Percentiles rank a stretch among this genome's conserved stretches.
Evolutionary conservation across 2,888 invertebrate genomes (phyloP).

Genomic region (Girardia tigrina): DNA sequence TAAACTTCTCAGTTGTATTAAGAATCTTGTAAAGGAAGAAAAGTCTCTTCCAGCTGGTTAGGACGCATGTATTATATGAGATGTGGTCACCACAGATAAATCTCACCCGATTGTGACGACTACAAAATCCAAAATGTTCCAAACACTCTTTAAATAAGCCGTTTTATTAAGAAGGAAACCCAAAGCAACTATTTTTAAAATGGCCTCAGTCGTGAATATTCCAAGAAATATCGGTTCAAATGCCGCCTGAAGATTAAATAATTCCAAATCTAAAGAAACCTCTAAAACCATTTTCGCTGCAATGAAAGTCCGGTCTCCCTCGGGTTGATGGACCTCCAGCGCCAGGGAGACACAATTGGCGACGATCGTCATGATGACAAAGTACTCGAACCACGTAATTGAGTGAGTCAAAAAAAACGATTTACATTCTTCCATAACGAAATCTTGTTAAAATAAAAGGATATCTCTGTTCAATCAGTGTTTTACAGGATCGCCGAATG

Average conservation of each 20-base stretch:
- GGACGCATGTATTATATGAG: too few species aligned
- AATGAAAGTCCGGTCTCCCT: not conserved
- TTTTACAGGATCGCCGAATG: not conserved
- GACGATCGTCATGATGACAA: not conserved
- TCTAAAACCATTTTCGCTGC: not conserved
- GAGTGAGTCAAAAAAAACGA: not conserved
- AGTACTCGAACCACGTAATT: not conserved
- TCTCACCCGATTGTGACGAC: not conserved
- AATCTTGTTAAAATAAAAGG: not conserved
- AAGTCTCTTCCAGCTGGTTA: too few species aligned
- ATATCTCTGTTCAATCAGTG: not conserved
- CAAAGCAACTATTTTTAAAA: not conserved
- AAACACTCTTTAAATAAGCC: not conserved
- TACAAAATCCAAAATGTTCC: conserved; percentile 2
- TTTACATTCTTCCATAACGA: not conserved
- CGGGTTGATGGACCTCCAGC: not conserved
- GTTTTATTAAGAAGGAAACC: not conserved
- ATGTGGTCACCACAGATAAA: not conserved
- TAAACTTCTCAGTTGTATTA: not conserved
- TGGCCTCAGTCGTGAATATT: conserved; percentile 3
- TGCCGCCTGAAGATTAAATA: not conserved
- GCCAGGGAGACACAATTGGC: not conserved
- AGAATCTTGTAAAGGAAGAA: too few species aligned
- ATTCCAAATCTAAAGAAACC: not conserved
- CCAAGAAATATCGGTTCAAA: not conserved